A percentile compares a stretch with the other conserved stretches of the same genome.
Conservation (phyloP, 1,140 invertebrate genomes). For the Bombus turneri region DNA sequence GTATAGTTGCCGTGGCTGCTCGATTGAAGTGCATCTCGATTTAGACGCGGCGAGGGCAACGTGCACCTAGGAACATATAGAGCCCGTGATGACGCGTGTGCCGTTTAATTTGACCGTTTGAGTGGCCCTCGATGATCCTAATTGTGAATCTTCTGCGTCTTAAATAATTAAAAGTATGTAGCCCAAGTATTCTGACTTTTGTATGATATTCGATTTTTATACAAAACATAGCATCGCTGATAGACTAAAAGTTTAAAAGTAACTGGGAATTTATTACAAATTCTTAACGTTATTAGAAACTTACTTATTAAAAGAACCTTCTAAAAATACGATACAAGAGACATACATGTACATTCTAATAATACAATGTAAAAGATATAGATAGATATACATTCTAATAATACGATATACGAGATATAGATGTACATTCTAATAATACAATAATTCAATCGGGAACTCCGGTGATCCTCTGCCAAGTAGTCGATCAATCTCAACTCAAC, state of each 20-base stretch:
- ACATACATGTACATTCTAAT: too few relatives aligned
- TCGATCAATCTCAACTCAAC: too few relatives aligned
- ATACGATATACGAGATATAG: too few relatives aligned
- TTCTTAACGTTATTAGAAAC: background rate
- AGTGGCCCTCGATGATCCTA: conserved; percentile 27
- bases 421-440: too few relatives aligned
- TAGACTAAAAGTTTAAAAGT: background rate
- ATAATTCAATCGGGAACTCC: too few relatives aligned
- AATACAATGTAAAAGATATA: too few relatives aligned
- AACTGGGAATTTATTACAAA: background rate
- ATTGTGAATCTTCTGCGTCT: background rate
- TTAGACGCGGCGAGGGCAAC: conserved; percentile 57
- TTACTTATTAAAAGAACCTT: too few relatives aligned
- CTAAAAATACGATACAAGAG: too few relatives aligned
- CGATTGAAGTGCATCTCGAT: conserved; percentile 66
- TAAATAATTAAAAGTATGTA: background rate
- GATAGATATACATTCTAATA: too few relatives aligned
- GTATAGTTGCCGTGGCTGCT: conserved; percentile 19
- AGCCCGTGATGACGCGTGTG: conserved; percentile 39
- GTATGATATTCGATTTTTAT: background rate
- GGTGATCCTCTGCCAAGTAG: too few relatives aligned
- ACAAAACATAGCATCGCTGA: background rate
- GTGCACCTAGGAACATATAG: conserved; percentile 50
- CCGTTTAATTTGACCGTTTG: conserved; percentile 56
- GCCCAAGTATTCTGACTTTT: background rate